Evolutionary conservation across 2,797 vertebrate genomes (phyloP), one percentile per base, ranked within the genome.

Genomic region (Smutsia temminckii): DNA sequence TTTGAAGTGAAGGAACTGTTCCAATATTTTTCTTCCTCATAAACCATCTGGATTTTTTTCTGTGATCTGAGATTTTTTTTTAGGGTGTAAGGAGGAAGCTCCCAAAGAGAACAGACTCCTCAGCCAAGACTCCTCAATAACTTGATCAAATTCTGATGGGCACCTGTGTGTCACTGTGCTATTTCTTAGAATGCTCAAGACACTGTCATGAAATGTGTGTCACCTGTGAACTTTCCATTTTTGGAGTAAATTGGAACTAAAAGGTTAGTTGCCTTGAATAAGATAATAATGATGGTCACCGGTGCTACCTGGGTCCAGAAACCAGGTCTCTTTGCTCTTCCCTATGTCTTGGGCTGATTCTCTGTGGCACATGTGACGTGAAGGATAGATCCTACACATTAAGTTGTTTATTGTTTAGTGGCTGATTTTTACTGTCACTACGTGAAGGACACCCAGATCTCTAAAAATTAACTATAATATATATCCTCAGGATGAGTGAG

Each of bases 11-110:
- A 92, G 95, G 85, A 93, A 3, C 46, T 66, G 2, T 32, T 80
- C 37, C 46, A 51, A 27, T 37, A 46, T 83, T 96, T 95, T 95
- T 86, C 61, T 81, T 71, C 20, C 27, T 72, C 16, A 37, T 40
- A 85, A 92, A 57, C 83, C 93, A 93, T 95, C 89, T 97, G 92
- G 40, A 37, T 75, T 71, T 49, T 27, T 51, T 69, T 68, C 59
- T 37, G 17, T 51, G 74, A 34, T 78, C n/a, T 85, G 42, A 34
- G 61, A 23, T 42, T 32, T 87, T 32, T 87, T 91, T 84, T 77
- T 69, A 71, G 64, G 1, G 21, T 46, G 0, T 59, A 80, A 75
- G 4, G 18, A 79, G 29, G 29, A 85, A 63, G 21, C n/a, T 87
- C 42, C 63, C 69, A 66, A 37, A 88, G 74, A 94, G n/a, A 95